Evolutionary conservation across 2,113 vertebrate genomes (phyloP), one percentile per base, ranked within the genome.

Genomic region (Phyllostomus hastatus): DNA sequence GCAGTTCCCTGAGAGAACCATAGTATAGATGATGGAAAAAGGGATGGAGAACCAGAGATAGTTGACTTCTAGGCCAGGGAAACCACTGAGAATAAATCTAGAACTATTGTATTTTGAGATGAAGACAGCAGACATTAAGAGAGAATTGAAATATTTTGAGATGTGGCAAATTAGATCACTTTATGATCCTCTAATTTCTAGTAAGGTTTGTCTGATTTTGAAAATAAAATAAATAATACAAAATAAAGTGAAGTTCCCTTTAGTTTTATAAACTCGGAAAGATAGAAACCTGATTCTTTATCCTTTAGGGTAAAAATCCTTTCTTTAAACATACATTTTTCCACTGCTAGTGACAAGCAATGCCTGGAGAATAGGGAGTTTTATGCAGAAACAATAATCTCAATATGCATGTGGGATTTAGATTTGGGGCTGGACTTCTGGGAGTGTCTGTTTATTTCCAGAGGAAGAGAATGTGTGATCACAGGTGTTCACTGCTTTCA

Each of bases 11-110:
- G 91, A 50, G 61, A 98, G 75, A 0, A 95, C 67, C 38, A 90
- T 0, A 2, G 88, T 31, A 75, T 96, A 97, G 64, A 95, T 84
- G 59, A 76, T 61, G 28, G 86, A 96, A 70, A 97, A 97, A 4
- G 97, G 97, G n/a, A 97, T 66, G 26, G 97, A 97, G 54, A 98
- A 52, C 97, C 97, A 98, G 70, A 2, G 43, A 70, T 96, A 97
- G 28, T 97, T 10, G 46, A 35, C 17, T 70, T 98, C 96, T 19
- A 98, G 87, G 38, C 96, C 97, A 1, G 96, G 97, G 66, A 97
- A 95, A 2, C 97, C 97, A 7, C 24, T 96, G 48, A 97, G 85
- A 70, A 64, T 28, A 96, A 98, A 97, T 31, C 70, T 76, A 0
- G 22, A 88, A 57, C 52, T 88, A 0, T 9, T 97, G 38, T 24